Evolutionary conservation across 1,140 invertebrate species (phyloP).

Genomic region (Lepidotrigona ventralis): DNA sequence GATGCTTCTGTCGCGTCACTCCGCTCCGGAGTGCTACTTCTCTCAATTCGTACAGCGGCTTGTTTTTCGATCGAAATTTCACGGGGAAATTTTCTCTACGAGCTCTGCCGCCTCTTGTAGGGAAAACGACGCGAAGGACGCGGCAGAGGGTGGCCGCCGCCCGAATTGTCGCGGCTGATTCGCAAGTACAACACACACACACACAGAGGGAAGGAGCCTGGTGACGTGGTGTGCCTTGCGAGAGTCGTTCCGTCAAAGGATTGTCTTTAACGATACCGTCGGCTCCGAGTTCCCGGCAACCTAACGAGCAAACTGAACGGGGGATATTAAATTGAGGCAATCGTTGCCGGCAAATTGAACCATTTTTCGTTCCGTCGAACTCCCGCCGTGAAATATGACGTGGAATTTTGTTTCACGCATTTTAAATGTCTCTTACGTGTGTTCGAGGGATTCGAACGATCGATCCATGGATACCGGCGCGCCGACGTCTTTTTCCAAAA

Average conservation of each 20-base stretch:
- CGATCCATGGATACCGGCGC: neutral
- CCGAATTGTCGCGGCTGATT: conserved; percentile 15
- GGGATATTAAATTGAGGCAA: conserved; percentile 28
- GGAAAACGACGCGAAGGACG: neutral
- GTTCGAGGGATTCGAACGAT: neutral
- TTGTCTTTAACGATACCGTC: conserved; percentile 15
- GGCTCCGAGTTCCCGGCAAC: neutral
- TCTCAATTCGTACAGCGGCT: conserved; percentile 40
- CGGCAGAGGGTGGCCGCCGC: neutral
- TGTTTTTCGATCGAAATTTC: conserved; percentile 44
- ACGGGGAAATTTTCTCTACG: conserved; percentile 1
- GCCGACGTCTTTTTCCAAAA: neutral
- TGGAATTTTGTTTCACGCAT: neutral
- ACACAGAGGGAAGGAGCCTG: neutral
- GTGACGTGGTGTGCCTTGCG: neutral
- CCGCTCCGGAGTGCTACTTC: conserved; percentile 44
- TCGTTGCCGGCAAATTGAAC: conserved; percentile 17
- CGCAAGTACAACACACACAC: too few relatives aligned
- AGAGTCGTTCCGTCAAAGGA: conserved; percentile 8
- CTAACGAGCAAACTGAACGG: conserved; percentile 28
- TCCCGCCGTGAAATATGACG: neutral
- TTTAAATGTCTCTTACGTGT: neutral
- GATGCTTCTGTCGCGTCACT: conserved; percentile 50
- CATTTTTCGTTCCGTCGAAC: neutral
- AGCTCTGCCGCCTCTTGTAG: neutral